Percentiles rank a stretch among this genome's conserved stretches.
Evolutionary conservation across 2,888 invertebrate genomes (phyloP).

Genomic region (Drosophila mimetica): DNA sequence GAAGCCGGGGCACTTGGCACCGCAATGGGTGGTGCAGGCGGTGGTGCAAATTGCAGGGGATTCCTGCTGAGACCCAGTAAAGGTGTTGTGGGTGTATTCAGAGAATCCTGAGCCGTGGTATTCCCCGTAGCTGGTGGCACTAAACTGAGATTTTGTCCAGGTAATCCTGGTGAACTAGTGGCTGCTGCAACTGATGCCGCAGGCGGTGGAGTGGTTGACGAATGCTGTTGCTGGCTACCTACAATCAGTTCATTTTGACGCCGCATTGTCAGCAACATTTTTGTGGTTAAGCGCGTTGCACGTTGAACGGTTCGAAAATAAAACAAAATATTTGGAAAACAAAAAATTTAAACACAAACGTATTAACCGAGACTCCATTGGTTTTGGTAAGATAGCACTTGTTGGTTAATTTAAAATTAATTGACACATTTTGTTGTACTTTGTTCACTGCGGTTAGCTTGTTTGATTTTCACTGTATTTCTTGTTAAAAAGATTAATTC

Average conservation of each 20-base stretch:
- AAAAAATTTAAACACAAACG: conserved; percentile 53
- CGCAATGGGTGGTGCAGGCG: conserved; percentile 59
- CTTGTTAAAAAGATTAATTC: conserved; percentile 33
- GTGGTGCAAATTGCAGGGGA: conserved; percentile 63
- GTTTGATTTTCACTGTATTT: conserved; percentile 7
- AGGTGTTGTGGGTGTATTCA: conserved; percentile 82
- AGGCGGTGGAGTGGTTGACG: conserved; percentile 13
- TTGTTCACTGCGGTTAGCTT: conserved; percentile 12
- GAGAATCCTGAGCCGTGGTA: conserved; percentile 64
- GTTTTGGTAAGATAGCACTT: conserved; percentile 35
- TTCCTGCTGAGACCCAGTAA: conserved; percentile 65
- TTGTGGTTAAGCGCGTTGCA: conserved; percentile 58
- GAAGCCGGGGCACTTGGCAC: conserved; percentile 32
- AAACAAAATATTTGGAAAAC: conserved; percentile 52
- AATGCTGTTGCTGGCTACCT: conserved; percentile 75
- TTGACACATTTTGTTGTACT: conserved; percentile 25
- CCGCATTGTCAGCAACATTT: conserved; percentile 89
- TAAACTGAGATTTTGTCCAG: conserved; percentile 35
- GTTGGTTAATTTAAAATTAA: conserved; percentile 5
- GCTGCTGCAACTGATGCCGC: conserved; percentile 1
- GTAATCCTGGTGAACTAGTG: conserved; percentile 5
- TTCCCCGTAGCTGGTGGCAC: conserved; percentile 18
- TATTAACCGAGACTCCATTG: conserved; percentile 67
- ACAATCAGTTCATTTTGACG: conserved; percentile 88
- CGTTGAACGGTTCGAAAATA: conserved; percentile 40